phyloP scores from a whole-genome alignment of 2,888 invertebrate species.

The Tenthredo mesomela region DNA sequence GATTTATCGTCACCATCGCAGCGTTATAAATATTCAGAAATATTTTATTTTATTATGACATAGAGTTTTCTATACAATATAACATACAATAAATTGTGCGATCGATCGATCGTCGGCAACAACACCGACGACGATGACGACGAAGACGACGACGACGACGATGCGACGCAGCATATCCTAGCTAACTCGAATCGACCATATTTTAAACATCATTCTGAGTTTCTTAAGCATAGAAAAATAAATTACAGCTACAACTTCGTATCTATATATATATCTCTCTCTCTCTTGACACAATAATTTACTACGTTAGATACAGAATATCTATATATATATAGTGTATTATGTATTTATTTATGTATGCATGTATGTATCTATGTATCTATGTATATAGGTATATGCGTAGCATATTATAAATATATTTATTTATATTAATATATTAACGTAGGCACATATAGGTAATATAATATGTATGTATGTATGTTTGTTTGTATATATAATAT shows the following conservation, averaged over 20 bases:
- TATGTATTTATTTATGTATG: not conserved
- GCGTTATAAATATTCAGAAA: not conserved
- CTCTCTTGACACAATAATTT: conserved; percentile 33
- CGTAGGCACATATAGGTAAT: conserved; percentile 7
- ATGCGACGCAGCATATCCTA: not conserved
- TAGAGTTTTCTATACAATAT: not conserved
- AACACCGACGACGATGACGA: not conserved
- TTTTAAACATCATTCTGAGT: not conserved
- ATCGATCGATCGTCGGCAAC: conserved; percentile 9
- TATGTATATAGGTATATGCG: conserved; percentile 11
- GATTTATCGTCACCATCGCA: not conserved
- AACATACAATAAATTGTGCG: not conserved
- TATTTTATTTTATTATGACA: not conserved
- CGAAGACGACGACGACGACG: not conserved
- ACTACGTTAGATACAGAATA: conserved; percentile 18
- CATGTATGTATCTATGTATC: not conserved
- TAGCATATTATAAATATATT: conserved; percentile 8
- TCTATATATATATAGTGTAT: not conserved
- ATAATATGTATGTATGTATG: not conserved
- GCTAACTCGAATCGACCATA: not conserved
- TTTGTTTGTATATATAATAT: not conserved
- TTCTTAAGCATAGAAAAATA: conserved; percentile 76
- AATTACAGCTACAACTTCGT: conserved; percentile 67
- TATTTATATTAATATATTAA: not conserved
- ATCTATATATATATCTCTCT: conserved; percentile 18